Base-by-base conservation (phyloP, 2,797 vertebrate genomes). In the Anas flavirostris region DNA sequence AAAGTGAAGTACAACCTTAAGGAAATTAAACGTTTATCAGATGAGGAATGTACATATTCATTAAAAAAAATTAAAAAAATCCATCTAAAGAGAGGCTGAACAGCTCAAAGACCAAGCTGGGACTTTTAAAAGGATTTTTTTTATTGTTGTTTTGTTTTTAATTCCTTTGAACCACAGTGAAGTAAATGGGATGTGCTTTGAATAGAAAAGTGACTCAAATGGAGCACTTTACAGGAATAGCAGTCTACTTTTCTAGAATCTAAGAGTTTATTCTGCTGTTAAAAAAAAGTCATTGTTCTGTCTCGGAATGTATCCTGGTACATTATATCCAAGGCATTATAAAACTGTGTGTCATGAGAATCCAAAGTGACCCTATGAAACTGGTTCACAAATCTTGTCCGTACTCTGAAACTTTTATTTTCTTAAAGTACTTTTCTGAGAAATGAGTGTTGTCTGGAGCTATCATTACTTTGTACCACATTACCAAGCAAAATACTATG, bases 1-100 rank as follows among this genome's bases (percentile, higher is more conserved):
- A 99, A 44, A 99, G 95, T 37, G 98, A 98, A 93, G 98, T 98
- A 98, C 99, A 99, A 46, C 99, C 99, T 99, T 95, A 70, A 95
- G 94, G 67, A 80, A 92, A 96, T 13, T 15, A 91, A 28, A 87
- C 1, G 7, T 70, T 96, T 81, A 95, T 9, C n/a, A n/a, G 18
- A 66, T 43, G 28, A 91, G n/a, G 90, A 66, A 88, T 13, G 18
- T n/a, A 88, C 5, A 43, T 19, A 41, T 1, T 46, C 17, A 43
- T 55, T 66, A 31, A 29, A 21, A 23, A 56, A n/a, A 26, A 16
- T 4, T 9, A 4, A 17, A 8, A 43, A 43, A 43, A 52, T 16
- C 50, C 5, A 35, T 4, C 28, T 69, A 16, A 1, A 91, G 50
- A 44, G 17, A 10, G 46, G 22, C 16, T 22, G 62, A 86, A 81